These are phyloP conservation scores for Phalera bucephala DNA, from an alignment of 2,888 invertebrate genomes.

Conservation along the genomic window DNA sequence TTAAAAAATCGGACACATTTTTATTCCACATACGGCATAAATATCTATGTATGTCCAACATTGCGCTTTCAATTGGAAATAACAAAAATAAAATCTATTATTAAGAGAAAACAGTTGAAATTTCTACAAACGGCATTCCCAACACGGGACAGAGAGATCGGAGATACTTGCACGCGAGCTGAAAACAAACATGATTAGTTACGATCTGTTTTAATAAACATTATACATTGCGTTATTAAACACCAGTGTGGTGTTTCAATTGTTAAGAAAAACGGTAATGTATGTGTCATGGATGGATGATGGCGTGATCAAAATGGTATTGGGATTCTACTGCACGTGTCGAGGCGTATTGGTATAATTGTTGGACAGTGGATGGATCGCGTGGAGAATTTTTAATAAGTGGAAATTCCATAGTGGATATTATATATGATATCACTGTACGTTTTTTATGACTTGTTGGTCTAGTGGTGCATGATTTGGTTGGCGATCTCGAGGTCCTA, in stretches of 20 bases:
- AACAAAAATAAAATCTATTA: conserved; percentile 21
- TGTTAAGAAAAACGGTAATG: conserved; percentile 23
- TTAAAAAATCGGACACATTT: no score
- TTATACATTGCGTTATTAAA: conserved; percentile 27
- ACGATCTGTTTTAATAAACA: conserved; percentile 12
- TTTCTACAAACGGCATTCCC: conserved; percentile 21
- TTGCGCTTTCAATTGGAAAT: no score
- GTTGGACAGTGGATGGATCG: conserved; percentile 34
- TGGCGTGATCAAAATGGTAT: conserved; percentile 15
- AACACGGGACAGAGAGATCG: conserved; percentile 39
- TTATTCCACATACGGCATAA: no score
- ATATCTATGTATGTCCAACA: no score
- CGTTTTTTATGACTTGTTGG: conserved; percentile 23
- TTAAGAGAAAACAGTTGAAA: conserved; percentile 22
- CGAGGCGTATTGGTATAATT: conserved; percentile 44
- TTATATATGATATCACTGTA: conserved; percentile 22
- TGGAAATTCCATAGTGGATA: conserved; percentile 26
- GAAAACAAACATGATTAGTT: conserved; percentile 32
- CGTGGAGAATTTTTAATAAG: conserved; percentile 36
- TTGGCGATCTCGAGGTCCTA: no score
- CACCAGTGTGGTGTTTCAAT: conserved; percentile 9
- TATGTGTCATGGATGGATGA: conserved; percentile 9
- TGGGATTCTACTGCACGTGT: conserved; percentile 32
- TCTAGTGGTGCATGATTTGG: no score
- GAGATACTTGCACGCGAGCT: conserved; percentile 54